Evolutionary conservation across 2,113 vertebrate genomes (phyloP), one percentile per base, ranked within the genome.

Genomic region (Serilophus lunatus): DNA sequence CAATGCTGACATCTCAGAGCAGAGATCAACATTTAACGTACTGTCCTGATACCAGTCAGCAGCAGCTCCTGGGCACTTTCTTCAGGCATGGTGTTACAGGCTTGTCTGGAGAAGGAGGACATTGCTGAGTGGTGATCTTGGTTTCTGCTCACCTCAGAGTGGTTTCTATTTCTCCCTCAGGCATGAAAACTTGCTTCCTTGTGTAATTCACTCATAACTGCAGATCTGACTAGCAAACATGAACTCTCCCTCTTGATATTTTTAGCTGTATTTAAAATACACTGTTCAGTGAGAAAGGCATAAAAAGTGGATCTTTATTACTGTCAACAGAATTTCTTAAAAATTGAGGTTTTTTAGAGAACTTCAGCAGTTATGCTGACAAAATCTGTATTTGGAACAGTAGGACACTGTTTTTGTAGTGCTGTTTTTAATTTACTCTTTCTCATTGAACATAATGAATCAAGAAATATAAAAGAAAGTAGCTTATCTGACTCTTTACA

Each of bases 91-190:
- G 51, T 23, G 3, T 71, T 61, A 33, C 28, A 78, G 63, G 11
- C 19, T 57, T 25, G 23, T 45, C 20, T 2, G 2, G 61, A 60
- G 38, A 25, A 38, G 23, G 44, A 31, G 6, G 38, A 19, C 3
- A 0, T 4, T 50, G 47, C 60, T 57, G 42, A 59, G 38, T 1
- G 1, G 10, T 70, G 28, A n/a, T 81, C 20, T 14, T 2, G 0
- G 14, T 36, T 90, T 38, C 61, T 82, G 53, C 61, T 26, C 31
- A 35, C 33, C 44, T 88, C 35, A 9, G 36, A 66, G 31, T 10
- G 24, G 7, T 38, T 47, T 53, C 64, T 81, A 5, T 54, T 70
- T 65, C 13, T 54, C 18, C 31, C 9, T 76, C 28, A 13, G 19
- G 69, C 33, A 28, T 1, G 28, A 56, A 71, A 49, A 13, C 5